Evolutionary conservation across 2,113 vertebrate genomes (phyloP), one percentile per base, ranked within the genome.

Genomic region (Fregetta grallaria): DNA sequence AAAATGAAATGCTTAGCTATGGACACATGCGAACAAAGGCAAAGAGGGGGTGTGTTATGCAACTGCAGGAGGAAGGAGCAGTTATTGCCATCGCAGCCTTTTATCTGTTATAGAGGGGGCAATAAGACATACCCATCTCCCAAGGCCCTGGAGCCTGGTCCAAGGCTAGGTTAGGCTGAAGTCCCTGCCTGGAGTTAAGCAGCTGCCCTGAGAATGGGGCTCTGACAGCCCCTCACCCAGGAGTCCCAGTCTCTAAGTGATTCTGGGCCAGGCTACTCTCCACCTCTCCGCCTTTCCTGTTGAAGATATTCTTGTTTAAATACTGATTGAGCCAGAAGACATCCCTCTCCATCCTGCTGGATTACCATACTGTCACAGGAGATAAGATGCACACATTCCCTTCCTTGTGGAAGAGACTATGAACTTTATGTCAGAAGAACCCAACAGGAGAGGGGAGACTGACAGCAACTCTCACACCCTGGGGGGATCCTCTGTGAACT

Each of bases 1-100:
- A 86, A 88, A 95, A 94, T 63, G 56, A 93, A 97, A 92, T 76
- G 45, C 78, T 95, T 87, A 76, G 62, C 85, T 88, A 34, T 52
- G 78, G 96, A 80, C 88, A 88, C 74, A 90, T 19, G 67, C 0
- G 0, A 96, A 96, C 78, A 95, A 92, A 94, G 72, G 63, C 90
- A 86, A 94, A 83, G 71, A 62, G 63, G 63, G 74, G 9, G 9
- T 83, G 38, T 26, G 18, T 92, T 88, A 80, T 44, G 50, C 74
- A 96, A 88, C 74, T 59, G 36, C 29, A 27, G 27, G 52, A 82
- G 18, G 62, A 96, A 85, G 53, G 25, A 86, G 22, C 22, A 42
- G 11, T 73, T 82, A 58, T 7, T 85, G 68, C 32, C 62, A 66
- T 49, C 29, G 4, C 27, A 44, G 58, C 7, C 22, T 73, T 92